Evolutionary conservation across 1,140 invertebrate genomes (phyloP), one percentile per base, ranked within the genome.

Genomic region (Muscidifurax raptorellus): DNA sequence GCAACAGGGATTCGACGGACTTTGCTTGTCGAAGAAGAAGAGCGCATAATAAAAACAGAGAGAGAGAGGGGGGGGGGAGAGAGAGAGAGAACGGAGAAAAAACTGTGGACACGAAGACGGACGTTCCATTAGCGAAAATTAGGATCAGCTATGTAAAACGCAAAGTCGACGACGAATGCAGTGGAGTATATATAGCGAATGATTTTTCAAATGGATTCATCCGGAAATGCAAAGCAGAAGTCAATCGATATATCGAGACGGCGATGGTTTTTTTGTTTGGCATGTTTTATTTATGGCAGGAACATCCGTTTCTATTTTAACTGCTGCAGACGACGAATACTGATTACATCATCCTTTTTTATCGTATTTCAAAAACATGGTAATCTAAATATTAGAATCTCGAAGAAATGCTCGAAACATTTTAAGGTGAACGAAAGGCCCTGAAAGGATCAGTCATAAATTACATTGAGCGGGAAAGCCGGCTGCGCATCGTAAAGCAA

Each of bases 91-190:
- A n/a, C n/a, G n/a, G n/a, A n/a, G n/a, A n/a, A n/a, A n/a, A n/a
- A n/a, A n/a, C n/a, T n/a, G n/a, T n/a, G 7, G 0, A 18, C 32
- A 82, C 32, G 32, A 77, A 83, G 82, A 83, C 59, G 74, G 32
- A 69, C 59, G 64, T 77, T 78, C 64, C 82, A 83, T 83, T 83
- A 83, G 82, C 2, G 64, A 36, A 78, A 83, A 83, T 83, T 77
- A 83, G 75, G 82, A 83, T 83, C 74, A 78, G 64, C 75, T 78
- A 83, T 83, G 82, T 83, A 83, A 83, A 83, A 78, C 75, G 82
- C 78, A 83, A 79, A 83, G 67, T 66, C 64, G 75, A 78, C 72
- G 78, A 82, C 67, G 66, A 59, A 2, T 59, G 28, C 12, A 1
- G 10, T 13, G 28, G n/a, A 40, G 27, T 72, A 28, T 30, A 2